Conservation (phyloP, 1,140 invertebrate genomes). For the Heliconius hewitsoni region DNA sequence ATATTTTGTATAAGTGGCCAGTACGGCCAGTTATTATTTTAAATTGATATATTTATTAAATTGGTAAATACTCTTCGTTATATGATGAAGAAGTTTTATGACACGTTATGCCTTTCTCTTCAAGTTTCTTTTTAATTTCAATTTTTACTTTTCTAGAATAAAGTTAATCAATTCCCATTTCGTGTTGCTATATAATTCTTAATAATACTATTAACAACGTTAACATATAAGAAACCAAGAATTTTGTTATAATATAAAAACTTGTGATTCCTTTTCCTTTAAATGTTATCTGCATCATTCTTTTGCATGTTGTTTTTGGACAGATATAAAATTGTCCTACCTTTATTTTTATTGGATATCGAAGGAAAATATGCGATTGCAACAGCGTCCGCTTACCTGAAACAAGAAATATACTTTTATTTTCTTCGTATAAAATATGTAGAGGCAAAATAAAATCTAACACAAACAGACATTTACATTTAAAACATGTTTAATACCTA, state of each 20-base stretch:
- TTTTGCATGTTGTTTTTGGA: neutral
- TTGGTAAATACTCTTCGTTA: too few species aligned
- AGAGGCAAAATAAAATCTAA: neutral
- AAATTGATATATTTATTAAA: too few species aligned
- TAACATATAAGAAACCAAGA: too few species aligned
- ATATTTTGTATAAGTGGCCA: neutral
- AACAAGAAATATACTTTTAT: conserved; percentile 38
- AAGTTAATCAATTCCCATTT: too few species aligned
- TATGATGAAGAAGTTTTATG: too few species aligned
- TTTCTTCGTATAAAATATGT: conserved; percentile 1
- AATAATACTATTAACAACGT: too few species aligned
- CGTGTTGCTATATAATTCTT: too few species aligned
- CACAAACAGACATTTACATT: neutral
- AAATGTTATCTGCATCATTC: neutral
- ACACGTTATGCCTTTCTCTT: too few species aligned
- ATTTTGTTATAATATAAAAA: too few species aligned
- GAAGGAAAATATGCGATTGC: conserved; percentile 13
- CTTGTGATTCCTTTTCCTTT: neutral
- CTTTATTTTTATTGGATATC: conserved; percentile 16
- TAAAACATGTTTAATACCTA: neutral
- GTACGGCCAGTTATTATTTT: too few species aligned
- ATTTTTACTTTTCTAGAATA: too few species aligned
- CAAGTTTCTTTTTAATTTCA: too few species aligned
- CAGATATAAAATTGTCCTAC: conserved; percentile 17
- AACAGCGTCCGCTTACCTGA: conserved; percentile 35